Evolutionary conservation across 1,140 invertebrate genomes (phyloP), one percentile per base, ranked within the genome.

Genomic region (Brachionus asplanchnoidis): DNA sequence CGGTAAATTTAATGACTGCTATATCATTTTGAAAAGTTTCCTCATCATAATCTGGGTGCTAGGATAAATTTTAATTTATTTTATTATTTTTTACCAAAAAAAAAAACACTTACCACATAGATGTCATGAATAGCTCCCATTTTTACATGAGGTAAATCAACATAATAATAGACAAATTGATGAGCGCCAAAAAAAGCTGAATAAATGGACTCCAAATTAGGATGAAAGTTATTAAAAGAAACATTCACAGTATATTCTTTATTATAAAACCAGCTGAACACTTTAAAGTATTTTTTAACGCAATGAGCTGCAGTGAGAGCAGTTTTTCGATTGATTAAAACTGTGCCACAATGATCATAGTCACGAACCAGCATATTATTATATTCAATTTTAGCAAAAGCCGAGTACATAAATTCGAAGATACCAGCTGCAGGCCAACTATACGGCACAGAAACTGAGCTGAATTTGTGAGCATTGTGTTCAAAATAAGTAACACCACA

Each of bases 181-280:
- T 82, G 20, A 42, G 53, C 40, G 28, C 53, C 79, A 20, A 82
- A 44, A 65, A 44, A 82, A 12, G 32, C 23, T 7, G 53, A 65
- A 20, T 65, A 82, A 5, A 82, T 82, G 2, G 79, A 82, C 14
- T 82, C 79, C 50, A 60, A 65, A 28, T 23, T 65, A 11, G 65
- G 53, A 82, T 65, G 65, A 44, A 82, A 65, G 20, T 82, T 82
- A 20, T 82, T 82, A 14, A 68, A 65, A 36, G 50, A 65, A 42
- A 82, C 53, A 11, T 60, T 60, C 14, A 82, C 32, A n/a, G n/a
- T 28, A 44, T 36, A 82, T 36, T 60, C 60, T 68, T 66, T 42
- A 28, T n/a, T 26, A 65, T 65, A 40, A 42, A 3, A 65, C 7
- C 12, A 82, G 44, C 65, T 26, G 26, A 36, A 82, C 5, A 36